These are phyloP conservation scores for Meandrina meandrites DNA, from an alignment of 92 coral and sea anemone genomes.

Conservation along the genomic window DNA sequence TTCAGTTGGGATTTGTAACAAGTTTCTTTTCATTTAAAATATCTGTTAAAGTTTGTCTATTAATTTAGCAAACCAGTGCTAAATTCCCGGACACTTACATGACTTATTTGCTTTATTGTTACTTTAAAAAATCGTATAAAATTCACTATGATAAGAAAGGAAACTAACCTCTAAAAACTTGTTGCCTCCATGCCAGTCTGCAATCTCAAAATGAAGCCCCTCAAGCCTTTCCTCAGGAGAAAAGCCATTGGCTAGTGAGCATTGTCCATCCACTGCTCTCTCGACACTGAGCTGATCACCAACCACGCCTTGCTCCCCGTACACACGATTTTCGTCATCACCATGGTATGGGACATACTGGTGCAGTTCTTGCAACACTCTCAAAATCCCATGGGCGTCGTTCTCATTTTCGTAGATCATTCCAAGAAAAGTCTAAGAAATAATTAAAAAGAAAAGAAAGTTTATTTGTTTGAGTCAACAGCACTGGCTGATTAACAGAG, in stretches of 20 bases:
- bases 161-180: slow-evolving; percentile 57
- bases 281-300: slow-evolving; percentile 72
- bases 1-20: too few species aligned
- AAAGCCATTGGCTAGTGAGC: slow-evolving; percentile 69
- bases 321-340: slow-evolving; percentile 54
- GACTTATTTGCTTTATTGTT: too few species aligned
- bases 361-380: slow-evolving; percentile 52
- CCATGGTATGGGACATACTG: slow-evolving; percentile 62
- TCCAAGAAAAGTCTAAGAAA: slow-evolving; percentile 65
- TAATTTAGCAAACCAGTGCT: too few species aligned
- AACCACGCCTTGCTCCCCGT: slow-evolving; percentile 66
- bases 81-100: too few species aligned
- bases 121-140: too few species aligned
- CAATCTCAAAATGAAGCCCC: slow-evolving; percentile 64
- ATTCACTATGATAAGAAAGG: too few species aligned
- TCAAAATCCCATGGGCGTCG: slow-evolving; percentile 68
- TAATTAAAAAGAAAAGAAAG: background rate
- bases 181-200: slow-evolving; percentile 71
- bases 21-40: too few species aligned
- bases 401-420: slow-evolving; percentile 73
- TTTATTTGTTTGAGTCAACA: too few species aligned
- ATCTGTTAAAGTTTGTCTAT: too few species aligned
- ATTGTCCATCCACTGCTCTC: slow-evolving; percentile 60
- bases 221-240: slow-evolving; percentile 57
- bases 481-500: too few species aligned